phyloP scores from a whole-genome alignment of 2,113 vertebrate species.

The Lamprologus lemairii region DNA sequence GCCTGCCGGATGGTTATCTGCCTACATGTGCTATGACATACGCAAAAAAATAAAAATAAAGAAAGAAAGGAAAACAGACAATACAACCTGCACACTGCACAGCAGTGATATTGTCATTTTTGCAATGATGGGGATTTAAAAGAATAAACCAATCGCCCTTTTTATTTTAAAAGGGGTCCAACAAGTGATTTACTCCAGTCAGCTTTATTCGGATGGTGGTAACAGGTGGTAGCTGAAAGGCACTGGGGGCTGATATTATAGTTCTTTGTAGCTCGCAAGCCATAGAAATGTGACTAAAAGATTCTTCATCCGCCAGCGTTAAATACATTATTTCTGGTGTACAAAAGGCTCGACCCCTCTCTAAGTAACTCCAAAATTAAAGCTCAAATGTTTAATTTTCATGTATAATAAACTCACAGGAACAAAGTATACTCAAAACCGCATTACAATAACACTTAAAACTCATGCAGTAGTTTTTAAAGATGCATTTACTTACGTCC shows the following conservation, averaged over 20 bases:
- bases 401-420: not conserved
- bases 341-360: not conserved
- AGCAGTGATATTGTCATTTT: not conserved
- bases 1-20: slow-evolving; percentile 32
- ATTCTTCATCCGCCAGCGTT: not conserved
- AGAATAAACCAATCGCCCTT: not conserved
- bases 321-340: not conserved
- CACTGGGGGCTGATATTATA: not conserved
- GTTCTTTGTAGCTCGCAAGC: not conserved
- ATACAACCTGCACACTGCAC: not conserved
- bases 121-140: not conserved
- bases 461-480: not conserved
- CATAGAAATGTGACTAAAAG: not conserved
- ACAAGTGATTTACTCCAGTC: not conserved
- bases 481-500: slow-evolving; percentile 44
- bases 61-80: not conserved
- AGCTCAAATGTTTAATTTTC: not conserved
- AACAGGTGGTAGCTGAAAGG: slow-evolving; percentile 19
- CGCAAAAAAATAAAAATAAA: not conserved
- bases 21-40: not conserved
- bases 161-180: not conserved
- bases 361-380: not conserved
- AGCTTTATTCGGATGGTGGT: not conserved
- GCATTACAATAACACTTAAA: not conserved
- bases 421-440: not conserved